A percentile compares a stretch with the other conserved stretches of the same genome.
Evolutionary conservation across 37 sponge, comb jelly and placozoan genomes (phyloP).

Genomic region (Diacarnus erythraeanus): DNA sequence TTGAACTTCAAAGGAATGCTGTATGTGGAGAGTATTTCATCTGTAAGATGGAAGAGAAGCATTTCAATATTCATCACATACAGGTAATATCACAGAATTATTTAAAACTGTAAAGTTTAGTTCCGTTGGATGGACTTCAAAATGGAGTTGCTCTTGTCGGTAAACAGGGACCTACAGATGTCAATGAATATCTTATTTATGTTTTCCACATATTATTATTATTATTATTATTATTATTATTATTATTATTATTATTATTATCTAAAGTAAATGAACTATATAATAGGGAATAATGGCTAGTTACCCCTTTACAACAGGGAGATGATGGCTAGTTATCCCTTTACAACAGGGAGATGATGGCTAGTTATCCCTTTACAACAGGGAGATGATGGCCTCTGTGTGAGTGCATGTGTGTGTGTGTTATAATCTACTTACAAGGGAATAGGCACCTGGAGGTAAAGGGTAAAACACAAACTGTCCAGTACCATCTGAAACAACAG

Average conservation of each 20-base stretch:
- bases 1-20: slow-evolving; percentile 80
- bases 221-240: no score
- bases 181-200: no score
- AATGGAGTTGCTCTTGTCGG: slow-evolving; percentile 54
- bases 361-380: no score
- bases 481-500: slow-evolving; percentile 28
- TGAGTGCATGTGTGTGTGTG: not conserved
- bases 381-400: no score
- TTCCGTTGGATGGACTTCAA: slow-evolving; percentile 77
- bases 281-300: no score
- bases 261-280: no score
- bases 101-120: slow-evolving; percentile 61
- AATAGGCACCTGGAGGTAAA: slow-evolving; percentile 73
- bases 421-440: slow-evolving; percentile 46
- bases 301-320: no score
- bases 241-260: no score
- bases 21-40: no score
- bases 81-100: slow-evolving; percentile 58
- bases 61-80: not conserved
- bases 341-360: no score
- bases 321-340: no score
- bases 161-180: slow-evolving; percentile 67
- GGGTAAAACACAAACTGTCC: slow-evolving; percentile 66
- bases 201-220: no score
- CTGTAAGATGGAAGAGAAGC: not conserved